These are phyloP conservation scores for Leptinotarsa juncta DNA, from an alignment of 2,888 invertebrate genomes.

Conservation along the genomic window DNA sequence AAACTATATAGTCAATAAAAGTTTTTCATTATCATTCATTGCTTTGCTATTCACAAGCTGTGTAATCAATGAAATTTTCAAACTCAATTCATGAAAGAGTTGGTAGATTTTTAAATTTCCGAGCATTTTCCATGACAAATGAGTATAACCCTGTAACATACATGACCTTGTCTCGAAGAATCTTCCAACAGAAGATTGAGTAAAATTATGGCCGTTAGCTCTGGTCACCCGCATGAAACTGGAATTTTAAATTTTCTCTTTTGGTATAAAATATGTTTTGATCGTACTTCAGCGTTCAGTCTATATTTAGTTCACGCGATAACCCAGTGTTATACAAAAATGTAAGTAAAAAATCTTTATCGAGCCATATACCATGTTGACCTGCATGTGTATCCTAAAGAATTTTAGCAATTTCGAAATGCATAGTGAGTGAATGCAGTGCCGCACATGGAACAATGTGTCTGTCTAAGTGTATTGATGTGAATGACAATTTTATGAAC, in stretches of 20 bases:
- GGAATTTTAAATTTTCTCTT: neutral
- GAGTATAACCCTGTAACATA: neutral
- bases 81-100: too few relatives aligned
- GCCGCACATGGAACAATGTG: too few relatives aligned
- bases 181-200: neutral
- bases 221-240: slow-evolving; percentile 1
- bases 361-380: too few relatives aligned
- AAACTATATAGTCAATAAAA: too few relatives aligned
- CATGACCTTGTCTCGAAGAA: neutral
- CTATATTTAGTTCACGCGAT: slow-evolving; percentile 16
- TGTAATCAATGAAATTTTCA: too few relatives aligned
- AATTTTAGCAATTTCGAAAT: too few relatives aligned
- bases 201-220: neutral
- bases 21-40: too few relatives aligned
- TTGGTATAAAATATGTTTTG: slow-evolving; percentile 17
- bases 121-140: neutral
- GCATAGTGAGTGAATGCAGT: too few relatives aligned
- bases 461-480: too few relatives aligned
- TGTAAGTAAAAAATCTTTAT: neutral
- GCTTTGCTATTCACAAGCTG: too few relatives aligned
- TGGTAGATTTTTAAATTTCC: neutral
- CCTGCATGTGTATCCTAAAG: too few relatives aligned
- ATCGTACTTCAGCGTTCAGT: slow-evolving; percentile 2
- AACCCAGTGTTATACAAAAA: slow-evolving; percentile 5
- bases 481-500: too few relatives aligned